Evolutionary conservation across 2,113 vertebrate genomes (phyloP).

Genomic region (Oenanthe oenanthe): DNA sequence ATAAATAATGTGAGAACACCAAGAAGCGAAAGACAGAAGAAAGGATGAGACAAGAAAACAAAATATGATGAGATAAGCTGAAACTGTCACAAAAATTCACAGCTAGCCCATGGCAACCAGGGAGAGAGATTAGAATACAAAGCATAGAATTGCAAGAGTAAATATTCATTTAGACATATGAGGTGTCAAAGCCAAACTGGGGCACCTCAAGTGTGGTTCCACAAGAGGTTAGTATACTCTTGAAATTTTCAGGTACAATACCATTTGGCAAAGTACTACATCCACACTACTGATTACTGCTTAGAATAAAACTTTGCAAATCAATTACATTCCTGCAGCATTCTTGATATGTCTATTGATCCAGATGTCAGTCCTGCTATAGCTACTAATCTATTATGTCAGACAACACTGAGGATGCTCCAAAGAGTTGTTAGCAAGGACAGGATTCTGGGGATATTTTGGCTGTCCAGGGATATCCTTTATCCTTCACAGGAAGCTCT

Average conservation of each 20-base stretch:
- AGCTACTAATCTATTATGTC: neutral
- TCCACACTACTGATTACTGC: neutral
- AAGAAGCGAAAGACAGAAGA: neutral
- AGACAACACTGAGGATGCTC: neutral
- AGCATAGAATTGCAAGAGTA: neutral
- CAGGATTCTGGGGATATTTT: neutral
- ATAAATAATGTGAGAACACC: neutral
- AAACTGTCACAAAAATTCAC: neutral
- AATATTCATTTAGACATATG: neutral
- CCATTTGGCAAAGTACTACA: neutral
- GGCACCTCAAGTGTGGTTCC: neutral
- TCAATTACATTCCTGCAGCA: neutral
- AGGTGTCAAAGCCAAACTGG: neutral
- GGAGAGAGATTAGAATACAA: neutral
- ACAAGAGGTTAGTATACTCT: neutral
- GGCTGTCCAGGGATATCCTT: neutral
- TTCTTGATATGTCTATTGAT: neutral
- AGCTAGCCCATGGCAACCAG: fast-evolving
- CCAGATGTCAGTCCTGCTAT: neutral
- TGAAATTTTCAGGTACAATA: neutral
- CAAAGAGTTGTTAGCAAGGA: neutral
- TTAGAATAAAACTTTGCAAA: neutral
- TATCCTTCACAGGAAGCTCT: neutral
- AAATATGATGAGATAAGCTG: neutral
- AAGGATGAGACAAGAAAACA: neutral